Conservation (phyloP, 2,113 vertebrate species). For the Myodes glareolus region DNA sequence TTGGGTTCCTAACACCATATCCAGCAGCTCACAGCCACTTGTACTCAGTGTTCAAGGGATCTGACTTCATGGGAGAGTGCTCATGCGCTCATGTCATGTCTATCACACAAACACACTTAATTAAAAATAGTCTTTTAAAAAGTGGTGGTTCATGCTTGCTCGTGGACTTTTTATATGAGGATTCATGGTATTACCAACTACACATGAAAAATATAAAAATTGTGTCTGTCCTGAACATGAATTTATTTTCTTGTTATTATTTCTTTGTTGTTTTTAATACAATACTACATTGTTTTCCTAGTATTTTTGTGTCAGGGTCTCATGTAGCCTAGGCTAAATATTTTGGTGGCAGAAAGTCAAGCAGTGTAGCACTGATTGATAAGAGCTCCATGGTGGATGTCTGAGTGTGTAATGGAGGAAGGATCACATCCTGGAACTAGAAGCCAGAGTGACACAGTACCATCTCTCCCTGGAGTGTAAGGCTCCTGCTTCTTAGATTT, state of each 20-base stretch:
- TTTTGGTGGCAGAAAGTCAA: not conserved
- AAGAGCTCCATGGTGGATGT: too few relatives aligned
- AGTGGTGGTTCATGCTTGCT: not conserved
- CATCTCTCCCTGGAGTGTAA: not conserved
- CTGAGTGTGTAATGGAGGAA: not conserved
- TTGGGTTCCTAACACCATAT: not conserved
- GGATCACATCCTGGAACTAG: not conserved
- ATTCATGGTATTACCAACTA: not conserved
- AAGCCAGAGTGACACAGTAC: not conserved
- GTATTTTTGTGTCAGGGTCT: not conserved
- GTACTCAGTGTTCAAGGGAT: not conserved
- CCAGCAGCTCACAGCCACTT: not conserved
- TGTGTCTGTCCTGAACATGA: not conserved
- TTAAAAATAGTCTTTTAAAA: not conserved
- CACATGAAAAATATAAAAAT: not conserved
- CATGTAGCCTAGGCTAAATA: not conserved
- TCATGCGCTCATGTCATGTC: not conserved
- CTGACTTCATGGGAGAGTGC: not conserved
- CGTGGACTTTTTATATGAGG: not conserved
- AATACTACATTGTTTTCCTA: not conserved
- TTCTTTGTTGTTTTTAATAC: not conserved
- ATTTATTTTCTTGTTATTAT: not conserved
- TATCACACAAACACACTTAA: not conserved
- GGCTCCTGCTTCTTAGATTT: not conserved
- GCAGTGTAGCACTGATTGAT: not conserved